Conservation (phyloP, 2,888 invertebrate genomes). For the Dicycla oo region DNA sequence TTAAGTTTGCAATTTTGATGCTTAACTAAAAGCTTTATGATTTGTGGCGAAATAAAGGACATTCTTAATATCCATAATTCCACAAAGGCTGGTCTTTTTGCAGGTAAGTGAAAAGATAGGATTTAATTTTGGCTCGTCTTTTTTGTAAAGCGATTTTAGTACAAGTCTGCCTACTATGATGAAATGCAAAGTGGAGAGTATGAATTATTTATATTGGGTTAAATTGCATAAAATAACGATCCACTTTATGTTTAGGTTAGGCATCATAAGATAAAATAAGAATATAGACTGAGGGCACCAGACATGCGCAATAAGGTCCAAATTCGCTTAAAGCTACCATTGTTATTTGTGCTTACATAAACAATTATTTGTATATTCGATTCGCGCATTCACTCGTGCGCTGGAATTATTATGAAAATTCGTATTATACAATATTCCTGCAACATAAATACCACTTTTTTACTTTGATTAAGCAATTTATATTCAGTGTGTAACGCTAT, state of each 20-base stretch:
- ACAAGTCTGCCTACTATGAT: constrained; percentile 34
- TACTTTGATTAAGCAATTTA: constrained; percentile 54
- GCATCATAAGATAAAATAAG: constrained; percentile 33
- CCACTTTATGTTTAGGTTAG: constrained; percentile 46
- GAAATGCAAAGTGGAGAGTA: constrained; percentile 43
- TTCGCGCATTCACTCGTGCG: constrained; percentile 37
- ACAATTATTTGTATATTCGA: constrained; percentile 51
- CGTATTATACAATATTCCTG: constrained; percentile 40
- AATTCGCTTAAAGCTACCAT: constrained; percentile 16
- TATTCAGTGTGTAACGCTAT: constrained; percentile 49
- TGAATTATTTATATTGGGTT: constrained; percentile 46
- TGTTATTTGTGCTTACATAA: constrained; percentile 21
- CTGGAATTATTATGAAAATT: constrained; percentile 46
- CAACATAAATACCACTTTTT: constrained; percentile 41
- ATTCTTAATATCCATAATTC: not conserved
- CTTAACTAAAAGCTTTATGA: not conserved
- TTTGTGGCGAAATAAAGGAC: not conserved
- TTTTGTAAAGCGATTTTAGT: constrained; percentile 16
- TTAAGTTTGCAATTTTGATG: constrained; percentile 22
- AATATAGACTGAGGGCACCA: constrained; percentile 11
- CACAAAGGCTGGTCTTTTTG: not conserved
- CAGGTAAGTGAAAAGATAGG: not conserved
- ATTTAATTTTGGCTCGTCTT: constrained; percentile 4
- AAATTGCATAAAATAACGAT: constrained; percentile 48
- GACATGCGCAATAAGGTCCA: constrained; percentile 7